phyloP scores from a whole-genome alignment of 2,888 invertebrate genomes.

The Dioctria linearis region DNA sequence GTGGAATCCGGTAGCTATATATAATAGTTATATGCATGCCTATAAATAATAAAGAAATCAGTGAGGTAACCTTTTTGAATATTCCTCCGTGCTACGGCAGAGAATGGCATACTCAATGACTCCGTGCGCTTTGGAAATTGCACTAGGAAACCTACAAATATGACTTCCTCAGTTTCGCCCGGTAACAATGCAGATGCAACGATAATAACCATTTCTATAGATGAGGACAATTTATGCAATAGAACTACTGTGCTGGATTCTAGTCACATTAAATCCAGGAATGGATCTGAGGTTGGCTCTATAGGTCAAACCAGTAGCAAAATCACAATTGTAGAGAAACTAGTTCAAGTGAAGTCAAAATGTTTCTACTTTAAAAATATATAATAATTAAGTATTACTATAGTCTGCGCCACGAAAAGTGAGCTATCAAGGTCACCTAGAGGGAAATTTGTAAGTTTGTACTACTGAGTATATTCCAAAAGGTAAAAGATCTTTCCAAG shows the following conservation, averaged over 20 bases:
- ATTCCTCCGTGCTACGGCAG: not conserved
- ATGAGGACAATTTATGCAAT: slow-evolving; percentile 38
- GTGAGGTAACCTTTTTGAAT: slow-evolving; percentile 13
- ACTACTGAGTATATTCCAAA: too few relatives aligned
- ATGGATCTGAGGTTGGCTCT: slow-evolving; percentile 17
- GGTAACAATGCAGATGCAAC: slow-evolving; percentile 33
- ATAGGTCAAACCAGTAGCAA: slow-evolving; percentile 37
- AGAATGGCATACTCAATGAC: slow-evolving; percentile 28
- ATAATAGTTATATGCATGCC: not conserved
- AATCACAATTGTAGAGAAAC: not conserved
- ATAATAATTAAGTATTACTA: too few relatives aligned
- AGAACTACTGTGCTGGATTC: slow-evolving; percentile 34
- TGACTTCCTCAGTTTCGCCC: slow-evolving; percentile 21
- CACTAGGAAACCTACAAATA: slow-evolving; percentile 19
- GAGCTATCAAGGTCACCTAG: too few relatives aligned
- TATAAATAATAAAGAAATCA: slow-evolving; percentile 41
- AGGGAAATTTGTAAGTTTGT: too few relatives aligned
- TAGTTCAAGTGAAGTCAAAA: not conserved
- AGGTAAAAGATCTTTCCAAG: too few relatives aligned
- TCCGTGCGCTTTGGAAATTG: slow-evolving; percentile 20
- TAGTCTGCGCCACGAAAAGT: too few relatives aligned
- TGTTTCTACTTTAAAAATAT: too few relatives aligned
- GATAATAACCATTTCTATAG: slow-evolving; percentile 31
- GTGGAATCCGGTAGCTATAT: slow-evolving; percentile 10
- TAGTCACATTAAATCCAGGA: slow-evolving; percentile 8